Evolutionary conservation across 2,888 invertebrate genomes (phyloP).

Genomic region (Masnerella sp.): DNA sequence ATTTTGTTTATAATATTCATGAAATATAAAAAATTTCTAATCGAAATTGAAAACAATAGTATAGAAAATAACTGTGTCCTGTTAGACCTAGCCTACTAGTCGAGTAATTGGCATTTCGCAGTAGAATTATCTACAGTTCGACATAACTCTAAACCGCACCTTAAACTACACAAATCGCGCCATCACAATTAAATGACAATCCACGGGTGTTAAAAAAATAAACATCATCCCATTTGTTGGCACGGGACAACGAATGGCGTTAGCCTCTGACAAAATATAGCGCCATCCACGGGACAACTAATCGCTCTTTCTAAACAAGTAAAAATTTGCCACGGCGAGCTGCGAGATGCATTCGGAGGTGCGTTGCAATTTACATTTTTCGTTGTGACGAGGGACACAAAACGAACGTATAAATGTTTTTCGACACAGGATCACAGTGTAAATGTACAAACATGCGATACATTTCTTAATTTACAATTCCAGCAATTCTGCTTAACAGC

Average conservation of each 20-base stretch:
- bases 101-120: constrained; percentile 75
- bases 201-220: constrained; percentile 39
- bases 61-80: constrained; percentile 63
- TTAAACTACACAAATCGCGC: constrained; percentile 37
- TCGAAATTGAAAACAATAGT: too few relatives aligned
- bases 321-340: neutral
- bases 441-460: constrained; percentile 41
- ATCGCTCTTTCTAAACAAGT: constrained; percentile 2
- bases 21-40: too few relatives aligned
- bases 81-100: constrained; percentile 71
- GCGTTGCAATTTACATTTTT: neutral
- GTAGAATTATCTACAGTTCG: constrained; percentile 62
- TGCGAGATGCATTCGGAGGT: neutral
- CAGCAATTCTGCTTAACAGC: constrained; percentile 19
- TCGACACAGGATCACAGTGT: constrained; percentile 42
- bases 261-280: constrained; percentile 29
- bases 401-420: constrained; percentile 17
- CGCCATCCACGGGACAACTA: constrained; percentile 11
- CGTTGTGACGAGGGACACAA: constrained; percentile 22
- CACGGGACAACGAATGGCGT: constrained; percentile 22
- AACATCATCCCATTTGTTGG: constrained; percentile 24
- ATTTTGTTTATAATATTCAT: too few relatives aligned
- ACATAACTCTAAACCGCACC: constrained; percentile 29
- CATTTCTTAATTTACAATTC: constrained; percentile 40
- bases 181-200: constrained; percentile 34